Conservation (phyloP, 30 jellyfish, hydroid and myxozoan genomes). For the Chrysaora quinquecirrha region DNA sequence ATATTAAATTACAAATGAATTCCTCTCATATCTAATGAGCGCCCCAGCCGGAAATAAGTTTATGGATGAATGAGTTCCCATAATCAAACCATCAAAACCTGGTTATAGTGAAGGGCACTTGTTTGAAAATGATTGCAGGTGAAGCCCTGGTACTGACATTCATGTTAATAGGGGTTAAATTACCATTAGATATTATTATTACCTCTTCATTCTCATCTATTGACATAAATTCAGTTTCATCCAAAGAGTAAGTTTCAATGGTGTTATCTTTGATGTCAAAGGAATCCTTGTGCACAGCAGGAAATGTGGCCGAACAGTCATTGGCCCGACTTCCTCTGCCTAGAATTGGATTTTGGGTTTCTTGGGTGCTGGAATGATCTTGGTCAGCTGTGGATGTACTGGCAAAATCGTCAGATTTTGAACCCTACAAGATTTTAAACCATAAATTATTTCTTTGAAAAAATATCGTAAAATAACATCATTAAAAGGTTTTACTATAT, state of each 20-base stretch:
- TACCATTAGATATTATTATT: no score
- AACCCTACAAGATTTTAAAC: background rate
- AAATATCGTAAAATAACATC: no score
- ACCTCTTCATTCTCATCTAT: constrained; percentile 23
- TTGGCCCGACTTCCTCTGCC: background rate
- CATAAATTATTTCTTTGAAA: background rate
- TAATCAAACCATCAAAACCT: background rate
- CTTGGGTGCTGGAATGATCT: constrained; percentile 11
- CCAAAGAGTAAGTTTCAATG: background rate
- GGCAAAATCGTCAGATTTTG: background rate
- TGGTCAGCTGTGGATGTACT: background rate
- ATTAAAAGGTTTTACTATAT: no score
- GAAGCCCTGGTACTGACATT: no score
- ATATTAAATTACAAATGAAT: no score
- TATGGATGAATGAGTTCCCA: background rate
- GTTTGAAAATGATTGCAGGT: no score
- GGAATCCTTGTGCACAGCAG: background rate
- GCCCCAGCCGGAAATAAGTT: no score
- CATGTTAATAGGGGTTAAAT: no score
- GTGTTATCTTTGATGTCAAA: background rate
- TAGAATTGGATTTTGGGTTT: background rate
- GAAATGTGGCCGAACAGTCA: background rate
- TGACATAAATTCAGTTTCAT: constrained; percentile 13
- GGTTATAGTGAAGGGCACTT: no score
- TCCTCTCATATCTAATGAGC: no score